Evolutionary conservation across 2,888 invertebrate species (phyloP), one percentile per base, ranked within the genome.

Genomic region (Polyommatus iphigenia): DNA sequence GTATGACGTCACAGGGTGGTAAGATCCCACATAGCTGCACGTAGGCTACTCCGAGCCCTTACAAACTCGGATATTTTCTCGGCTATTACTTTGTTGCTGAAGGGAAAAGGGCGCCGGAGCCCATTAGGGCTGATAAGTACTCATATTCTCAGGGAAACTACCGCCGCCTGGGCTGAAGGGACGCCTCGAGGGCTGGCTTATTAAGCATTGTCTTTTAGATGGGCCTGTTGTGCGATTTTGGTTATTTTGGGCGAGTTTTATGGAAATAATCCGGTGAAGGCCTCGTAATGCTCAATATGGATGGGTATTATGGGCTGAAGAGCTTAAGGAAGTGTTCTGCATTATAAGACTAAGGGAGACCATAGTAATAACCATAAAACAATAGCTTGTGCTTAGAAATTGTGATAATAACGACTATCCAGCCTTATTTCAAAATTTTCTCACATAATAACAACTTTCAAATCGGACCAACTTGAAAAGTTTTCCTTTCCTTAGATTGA

Each of bases 81-180:
- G 67, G 29, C 67, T 67, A 67, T 67, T 67, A 67, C 67, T 67
- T 67, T 67, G 67, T 67, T 32, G 67, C 67, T 67, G 29, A 62
- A 29, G 67, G 67, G 67, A 67, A 18, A 67, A 67, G 67, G 67
- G 67, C 67, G 67, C 13, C 67, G 67, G 29, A 62, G 62, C 62
- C 67, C 67, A 67, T 67, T 67, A 67, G 67, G 29, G 29, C 67
- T 32, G 67, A 67, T 67, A 67, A 67, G 67, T 67, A 32, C 67
- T 67, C 32, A 67, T 67, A 29, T 67, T 67, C 67, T 67, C 29
- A 67, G 67, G 29, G 67, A 29, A 67, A 67, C 67, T 67, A 32
- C 67, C 67, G 15, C 62, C 67, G 67, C 67, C 67, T 32, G 67
- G 29, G 67, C 18, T 67, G 67, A 67, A 67, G 29, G 62, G 62